phyloP scores from a whole-genome alignment of 2,888 invertebrate species.

The Cerceris rybyensis region DNA sequence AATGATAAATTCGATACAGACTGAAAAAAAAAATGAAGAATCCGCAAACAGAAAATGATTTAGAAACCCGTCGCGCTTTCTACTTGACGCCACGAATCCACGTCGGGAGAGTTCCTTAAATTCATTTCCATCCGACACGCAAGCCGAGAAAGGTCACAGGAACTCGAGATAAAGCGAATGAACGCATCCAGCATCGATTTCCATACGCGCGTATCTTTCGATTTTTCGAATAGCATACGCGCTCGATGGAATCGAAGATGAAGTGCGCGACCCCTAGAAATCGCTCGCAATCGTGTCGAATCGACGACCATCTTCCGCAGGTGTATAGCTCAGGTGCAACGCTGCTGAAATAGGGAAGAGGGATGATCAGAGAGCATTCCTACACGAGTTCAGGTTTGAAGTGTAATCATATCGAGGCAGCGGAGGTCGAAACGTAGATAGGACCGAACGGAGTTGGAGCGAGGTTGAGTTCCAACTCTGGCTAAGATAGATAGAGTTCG shows the following conservation, averaged over 20 bases:
- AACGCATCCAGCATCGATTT: constrained; percentile 12
- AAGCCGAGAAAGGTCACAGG: too few species aligned
- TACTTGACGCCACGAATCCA: not conserved
- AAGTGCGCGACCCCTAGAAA: constrained; percentile 65
- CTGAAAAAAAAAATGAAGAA: not conserved
- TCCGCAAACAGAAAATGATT: too few species aligned
- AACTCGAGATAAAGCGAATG: not conserved
- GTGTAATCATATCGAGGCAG: constrained; percentile 71
- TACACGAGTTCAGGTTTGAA: constrained; percentile 67
- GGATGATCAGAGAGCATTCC: constrained; percentile 65
- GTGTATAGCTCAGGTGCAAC: constrained; percentile 62
- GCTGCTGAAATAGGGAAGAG: constrained; percentile 38
- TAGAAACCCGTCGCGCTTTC: not conserved
- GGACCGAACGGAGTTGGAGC: constrained; percentile 59
- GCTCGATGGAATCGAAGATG: constrained; percentile 55
- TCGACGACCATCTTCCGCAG: constrained; percentile 55
- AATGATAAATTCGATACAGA: not conserved
- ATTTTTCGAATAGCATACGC: constrained; percentile 26
- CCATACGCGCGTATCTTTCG: constrained; percentile 2
- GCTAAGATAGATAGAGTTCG: constrained; percentile 44
- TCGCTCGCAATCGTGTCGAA: constrained; percentile 55
- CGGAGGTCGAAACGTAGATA: constrained; percentile 63
- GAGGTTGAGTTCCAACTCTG: constrained; percentile 35
- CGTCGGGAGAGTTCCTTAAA: too few species aligned
- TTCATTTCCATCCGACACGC: too few species aligned